Conservation (phyloP, 2,113 vertebrate genomes). For the Periophthalmus modestus region DNA sequence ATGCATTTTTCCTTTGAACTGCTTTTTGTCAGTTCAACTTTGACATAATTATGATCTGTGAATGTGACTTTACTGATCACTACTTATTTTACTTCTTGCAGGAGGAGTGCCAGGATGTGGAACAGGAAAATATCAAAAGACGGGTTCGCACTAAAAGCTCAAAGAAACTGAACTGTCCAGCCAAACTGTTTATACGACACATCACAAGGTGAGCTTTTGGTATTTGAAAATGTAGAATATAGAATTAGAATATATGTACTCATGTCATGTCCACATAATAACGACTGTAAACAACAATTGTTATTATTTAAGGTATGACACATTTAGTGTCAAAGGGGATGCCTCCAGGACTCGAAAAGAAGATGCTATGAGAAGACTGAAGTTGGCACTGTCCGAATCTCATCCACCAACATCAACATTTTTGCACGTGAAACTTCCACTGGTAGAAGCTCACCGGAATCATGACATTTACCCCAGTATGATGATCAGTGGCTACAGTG, state of each 20-base stretch:
- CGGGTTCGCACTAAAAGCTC: not conserved
- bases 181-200: constrained; percentile 5
- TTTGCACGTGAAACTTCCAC: not conserved
- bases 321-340: constrained; percentile 1
- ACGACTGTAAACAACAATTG: not conserved
- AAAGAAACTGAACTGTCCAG: constrained; percentile 3
- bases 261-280: not conserved
- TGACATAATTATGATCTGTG: not conserved
- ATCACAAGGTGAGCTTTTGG: not conserved
- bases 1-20: not conserved
- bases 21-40: not conserved
- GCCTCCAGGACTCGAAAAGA: constrained; percentile 1
- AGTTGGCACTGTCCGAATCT: not conserved
- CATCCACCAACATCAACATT: constrained; percentile 2
- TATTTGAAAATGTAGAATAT: not conserved
- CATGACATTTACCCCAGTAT: not conserved
- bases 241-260: not conserved
- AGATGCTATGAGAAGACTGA: constrained; percentile 8
- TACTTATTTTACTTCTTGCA: not conserved
- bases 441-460: not conserved
- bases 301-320: constrained; percentile 8
- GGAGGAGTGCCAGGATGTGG: not conserved
- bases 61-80: not conserved
- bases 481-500: not conserved
- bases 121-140: not conserved